phyloP scores from a whole-genome alignment of 2,113 vertebrate species.

The Rhombomys opimus region DNA sequence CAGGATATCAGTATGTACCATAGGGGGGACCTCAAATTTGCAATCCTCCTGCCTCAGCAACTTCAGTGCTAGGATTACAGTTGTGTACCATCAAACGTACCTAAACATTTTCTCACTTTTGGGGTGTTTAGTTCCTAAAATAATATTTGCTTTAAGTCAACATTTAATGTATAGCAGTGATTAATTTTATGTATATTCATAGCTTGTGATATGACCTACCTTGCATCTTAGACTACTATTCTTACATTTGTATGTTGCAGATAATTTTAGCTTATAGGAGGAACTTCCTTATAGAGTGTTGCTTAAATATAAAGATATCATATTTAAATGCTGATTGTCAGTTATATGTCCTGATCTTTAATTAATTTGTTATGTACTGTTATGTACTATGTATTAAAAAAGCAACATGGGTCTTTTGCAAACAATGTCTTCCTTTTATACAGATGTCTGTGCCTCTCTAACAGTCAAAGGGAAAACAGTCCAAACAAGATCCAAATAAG shows the following conservation, averaged over 20 bases:
- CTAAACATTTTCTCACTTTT: background rate
- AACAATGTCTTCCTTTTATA: background rate
- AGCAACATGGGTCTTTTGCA: background rate
- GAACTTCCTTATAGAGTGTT: background rate
- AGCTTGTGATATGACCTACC: slow-evolving; percentile 22
- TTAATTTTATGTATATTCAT: background rate
- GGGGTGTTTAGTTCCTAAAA: background rate
- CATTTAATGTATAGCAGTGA: background rate
- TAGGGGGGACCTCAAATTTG: background rate
- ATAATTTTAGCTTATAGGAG: slow-evolving; percentile 8
- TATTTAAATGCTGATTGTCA: slow-evolving; percentile 23
- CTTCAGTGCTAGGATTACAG: background rate
- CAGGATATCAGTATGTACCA: background rate
- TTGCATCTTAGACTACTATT: background rate
- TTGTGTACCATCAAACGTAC: background rate
- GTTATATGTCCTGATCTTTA: background rate
- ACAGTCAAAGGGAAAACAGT: background rate
- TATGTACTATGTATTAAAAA: background rate
- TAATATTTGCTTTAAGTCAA: background rate
- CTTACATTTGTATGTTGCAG: slow-evolving; percentile 9
- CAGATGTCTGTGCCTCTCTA: background rate
- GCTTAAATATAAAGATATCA: background rate
- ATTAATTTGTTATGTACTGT: background rate
- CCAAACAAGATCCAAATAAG: background rate
- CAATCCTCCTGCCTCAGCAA: background rate